These are phyloP conservation scores for Fukomys damarensis DNA, from an alignment of 2,113 vertebrate species.

Conservation along the genomic window DNA sequence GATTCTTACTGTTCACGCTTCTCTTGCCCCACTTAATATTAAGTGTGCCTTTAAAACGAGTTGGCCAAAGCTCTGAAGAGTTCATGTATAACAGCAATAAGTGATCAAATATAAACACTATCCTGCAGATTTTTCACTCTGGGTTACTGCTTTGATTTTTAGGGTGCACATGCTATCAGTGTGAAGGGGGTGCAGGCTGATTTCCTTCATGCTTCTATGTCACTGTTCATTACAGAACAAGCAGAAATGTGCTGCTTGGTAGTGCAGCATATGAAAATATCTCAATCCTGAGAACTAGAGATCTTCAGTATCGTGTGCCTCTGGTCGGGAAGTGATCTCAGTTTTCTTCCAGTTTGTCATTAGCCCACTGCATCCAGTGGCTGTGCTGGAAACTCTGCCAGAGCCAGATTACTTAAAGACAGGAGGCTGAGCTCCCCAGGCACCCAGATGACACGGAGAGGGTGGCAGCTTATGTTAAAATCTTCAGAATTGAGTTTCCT, in stretches of 20 bases:
- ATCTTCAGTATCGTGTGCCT: background rate
- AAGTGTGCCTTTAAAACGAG: background rate
- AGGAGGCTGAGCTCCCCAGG: background rate
- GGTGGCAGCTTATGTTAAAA: background rate
- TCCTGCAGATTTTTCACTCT: background rate
- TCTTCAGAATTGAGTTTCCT: constrained; percentile 12
- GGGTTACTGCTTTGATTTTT: background rate
- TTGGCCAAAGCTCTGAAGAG: background rate
- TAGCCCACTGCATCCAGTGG: background rate
- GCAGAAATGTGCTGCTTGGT: background rate
- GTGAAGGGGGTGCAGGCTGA: background rate
- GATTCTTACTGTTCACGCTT: background rate
- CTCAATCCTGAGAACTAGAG: background rate
- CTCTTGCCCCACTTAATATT: background rate
- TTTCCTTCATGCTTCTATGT: background rate
- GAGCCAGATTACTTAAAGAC: background rate
- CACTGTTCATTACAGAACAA: constrained; percentile 18
- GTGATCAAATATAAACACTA: background rate
- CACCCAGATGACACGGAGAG: background rate
- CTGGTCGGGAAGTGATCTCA: background rate
- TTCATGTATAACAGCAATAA: background rate
- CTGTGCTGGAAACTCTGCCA: background rate
- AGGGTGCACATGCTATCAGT: background rate
- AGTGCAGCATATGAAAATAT: background rate
- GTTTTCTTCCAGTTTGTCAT: background rate